Percentiles rank a stretch among this genome's conserved stretches.
Evolutionary conservation across 2,113 vertebrate genomes (phyloP).

Genomic region (Laticauda laticaudata): DNA sequence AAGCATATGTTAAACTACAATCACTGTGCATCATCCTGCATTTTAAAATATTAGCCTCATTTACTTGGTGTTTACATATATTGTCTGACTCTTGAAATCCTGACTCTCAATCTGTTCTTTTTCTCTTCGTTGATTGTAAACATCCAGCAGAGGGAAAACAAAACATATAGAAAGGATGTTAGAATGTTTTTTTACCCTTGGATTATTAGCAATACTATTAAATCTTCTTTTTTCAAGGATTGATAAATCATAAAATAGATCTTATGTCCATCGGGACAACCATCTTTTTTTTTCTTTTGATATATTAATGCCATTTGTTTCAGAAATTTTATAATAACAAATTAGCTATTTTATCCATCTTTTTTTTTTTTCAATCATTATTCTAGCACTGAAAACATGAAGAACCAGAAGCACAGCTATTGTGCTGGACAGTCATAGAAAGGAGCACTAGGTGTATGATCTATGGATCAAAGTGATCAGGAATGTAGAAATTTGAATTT

Average conservation of each 20-base stretch:
- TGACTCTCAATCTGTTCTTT: neutral
- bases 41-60: neutral
- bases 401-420: slow-evolving; percentile 66
- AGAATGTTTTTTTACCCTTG: neutral
- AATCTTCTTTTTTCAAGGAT: neutral
- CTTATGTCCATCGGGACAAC: neutral
- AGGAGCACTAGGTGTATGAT: slow-evolving; percentile 63
- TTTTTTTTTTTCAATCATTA: neutral
- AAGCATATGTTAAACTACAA: neutral
- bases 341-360: slow-evolving; percentile 29
- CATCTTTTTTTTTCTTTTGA: neutral
- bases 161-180: neutral
- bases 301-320: slow-evolving; percentile 17
- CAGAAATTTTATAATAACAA: neutral
- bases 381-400: slow-evolving; percentile 57
- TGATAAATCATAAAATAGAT: neutral
- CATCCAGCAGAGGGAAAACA: neutral
- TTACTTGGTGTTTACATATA: neutral
- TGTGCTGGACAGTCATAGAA: slow-evolving; percentile 64
- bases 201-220: neutral
- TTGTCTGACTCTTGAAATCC: neutral
- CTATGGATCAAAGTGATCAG: slow-evolving; percentile 62
- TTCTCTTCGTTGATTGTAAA: neutral
- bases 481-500: slow-evolving; percentile 66
- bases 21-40: neutral